Evolutionary conservation across 2,797 vertebrate genomes (phyloP).

Genomic region (Acomys russatus): DNA sequence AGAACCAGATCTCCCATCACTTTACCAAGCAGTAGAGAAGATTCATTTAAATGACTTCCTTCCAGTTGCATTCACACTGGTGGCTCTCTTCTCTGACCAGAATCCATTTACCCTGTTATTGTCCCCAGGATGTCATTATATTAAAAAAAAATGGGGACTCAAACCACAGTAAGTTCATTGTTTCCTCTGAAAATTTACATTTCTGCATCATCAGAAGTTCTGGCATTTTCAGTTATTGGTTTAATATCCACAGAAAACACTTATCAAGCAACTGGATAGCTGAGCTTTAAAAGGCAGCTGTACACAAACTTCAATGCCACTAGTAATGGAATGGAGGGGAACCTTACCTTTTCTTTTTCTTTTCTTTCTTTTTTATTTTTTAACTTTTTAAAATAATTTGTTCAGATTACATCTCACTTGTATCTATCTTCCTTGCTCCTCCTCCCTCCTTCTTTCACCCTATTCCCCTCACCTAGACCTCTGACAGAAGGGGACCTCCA

Average conservation of each 20-base stretch:
- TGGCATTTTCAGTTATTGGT: not conserved
- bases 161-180: slow-evolving; percentile 68
- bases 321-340: not conserved
- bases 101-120: slow-evolving; percentile 60
- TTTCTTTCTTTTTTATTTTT: too few relatives aligned
- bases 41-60: slow-evolving; percentile 72
- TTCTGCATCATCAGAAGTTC: slow-evolving; percentile 49
- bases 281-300: slow-evolving; percentile 3
- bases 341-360: not conserved
- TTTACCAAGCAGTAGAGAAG: slow-evolving; percentile 71
- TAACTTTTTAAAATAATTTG: too few relatives aligned
- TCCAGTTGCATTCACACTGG: not conserved
- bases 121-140: slow-evolving; percentile 74
- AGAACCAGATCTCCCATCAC: slow-evolving; percentile 38
- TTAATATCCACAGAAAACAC: not conserved
- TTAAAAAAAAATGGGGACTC: slow-evolving; percentile 66
- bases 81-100: slow-evolving; percentile 39
- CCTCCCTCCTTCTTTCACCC: too few relatives aligned
- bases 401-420: too few relatives aligned
- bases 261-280: not conserved
- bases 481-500: too few relatives aligned
- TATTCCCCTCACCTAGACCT: too few relatives aligned
- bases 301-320: not conserved
- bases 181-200: slow-evolving; percentile 71
- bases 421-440: too few relatives aligned